Percentiles rank a stretch among this genome's conserved stretches.
Evolutionary conservation across 2,888 invertebrate genomes (phyloP).

Genomic region (Perizoma affinitatum): DNA sequence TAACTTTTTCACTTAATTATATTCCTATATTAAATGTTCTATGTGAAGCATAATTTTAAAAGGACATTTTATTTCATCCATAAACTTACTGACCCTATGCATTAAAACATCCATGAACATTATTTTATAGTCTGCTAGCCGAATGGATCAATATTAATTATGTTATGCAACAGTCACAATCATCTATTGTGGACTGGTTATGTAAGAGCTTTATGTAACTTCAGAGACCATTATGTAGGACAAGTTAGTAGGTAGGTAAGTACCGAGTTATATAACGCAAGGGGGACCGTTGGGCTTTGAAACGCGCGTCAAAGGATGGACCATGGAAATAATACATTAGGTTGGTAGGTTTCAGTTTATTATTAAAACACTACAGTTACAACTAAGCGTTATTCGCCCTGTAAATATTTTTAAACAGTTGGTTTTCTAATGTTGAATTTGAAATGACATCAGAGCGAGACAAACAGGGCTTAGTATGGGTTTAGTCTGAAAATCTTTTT

Average conservation of each 20-base stretch:
- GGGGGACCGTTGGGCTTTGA: slow-evolving; percentile 17
- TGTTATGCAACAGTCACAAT: slow-evolving; percentile 45
- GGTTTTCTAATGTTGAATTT: too few species aligned
- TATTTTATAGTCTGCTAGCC: background rate
- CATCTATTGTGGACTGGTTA: slow-evolving; percentile 32
- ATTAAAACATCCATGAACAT: too few species aligned
- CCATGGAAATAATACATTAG: too few species aligned
- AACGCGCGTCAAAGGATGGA: slow-evolving; percentile 3
- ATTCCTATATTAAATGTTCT: slow-evolving; percentile 49
- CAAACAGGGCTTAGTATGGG: too few species aligned
- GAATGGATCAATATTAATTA: slow-evolving; percentile 27
- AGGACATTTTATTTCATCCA: too few species aligned
- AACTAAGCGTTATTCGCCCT: too few species aligned
- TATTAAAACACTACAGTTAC: too few species aligned
- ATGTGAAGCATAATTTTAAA: slow-evolving; percentile 41
- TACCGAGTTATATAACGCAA: slow-evolving; percentile 30
- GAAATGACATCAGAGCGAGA: too few species aligned
- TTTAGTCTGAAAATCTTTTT: too few species aligned
- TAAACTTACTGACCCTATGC: too few species aligned
- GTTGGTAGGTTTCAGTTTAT: too few species aligned
- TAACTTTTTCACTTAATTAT: slow-evolving; percentile 57
- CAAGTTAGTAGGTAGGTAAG: slow-evolving; percentile 20
- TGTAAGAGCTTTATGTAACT: slow-evolving; percentile 36
- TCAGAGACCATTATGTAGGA: slow-evolving; percentile 21
- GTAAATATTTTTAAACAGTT: too few species aligned